A percentile compares a stretch with the other conserved stretches of the same genome.
Evolutionary conservation across 2,888 invertebrate species (phyloP).

Genomic region (Drosophila siamana): DNA sequence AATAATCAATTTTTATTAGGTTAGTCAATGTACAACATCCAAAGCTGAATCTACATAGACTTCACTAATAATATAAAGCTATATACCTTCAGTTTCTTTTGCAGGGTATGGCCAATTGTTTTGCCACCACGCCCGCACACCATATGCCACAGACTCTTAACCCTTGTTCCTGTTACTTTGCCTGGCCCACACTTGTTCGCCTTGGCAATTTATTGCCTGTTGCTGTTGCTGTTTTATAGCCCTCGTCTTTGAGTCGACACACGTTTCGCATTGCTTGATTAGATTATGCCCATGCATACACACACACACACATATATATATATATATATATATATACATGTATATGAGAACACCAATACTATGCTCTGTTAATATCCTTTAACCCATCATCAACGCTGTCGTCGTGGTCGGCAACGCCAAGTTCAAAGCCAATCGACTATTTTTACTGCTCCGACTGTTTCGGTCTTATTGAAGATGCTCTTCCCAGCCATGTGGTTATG

Average conservation of each 20-base stretch:
- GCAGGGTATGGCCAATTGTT: not conserved
- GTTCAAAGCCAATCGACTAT: conserved; percentile 67
- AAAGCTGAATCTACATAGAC: too few relatives aligned
- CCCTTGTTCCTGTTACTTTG: conserved; percentile 17
- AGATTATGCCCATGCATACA: conserved; percentile 51
- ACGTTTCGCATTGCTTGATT: conserved; percentile 72
- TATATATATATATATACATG: not conserved
- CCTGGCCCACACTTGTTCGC: conserved; percentile 35
- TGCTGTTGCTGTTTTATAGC: conserved; percentile 55
- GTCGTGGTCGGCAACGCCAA: conserved; percentile 47
- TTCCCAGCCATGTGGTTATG: conserved; percentile 2
- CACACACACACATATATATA: conserved; percentile 24
- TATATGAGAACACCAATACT: conserved; percentile 26
- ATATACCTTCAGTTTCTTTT: not conserved
- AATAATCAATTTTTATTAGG: too few relatives aligned
- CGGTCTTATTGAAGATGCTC: conserved; percentile 18
- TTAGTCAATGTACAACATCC: too few relatives aligned
- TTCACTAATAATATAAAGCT: not conserved
- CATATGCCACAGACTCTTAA: conserved; percentile 23
- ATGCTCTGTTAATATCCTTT: conserved; percentile 44
- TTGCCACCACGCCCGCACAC: conserved; percentile 14
- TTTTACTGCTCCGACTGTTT: conserved; percentile 50
- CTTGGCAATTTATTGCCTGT: conserved; percentile 58
- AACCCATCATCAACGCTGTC: conserved; percentile 25
- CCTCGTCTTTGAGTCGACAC: conserved; percentile 55